Evolutionary conservation across 2,888 invertebrate genomes (phyloP).

Genomic region (Patella depressa): DNA sequence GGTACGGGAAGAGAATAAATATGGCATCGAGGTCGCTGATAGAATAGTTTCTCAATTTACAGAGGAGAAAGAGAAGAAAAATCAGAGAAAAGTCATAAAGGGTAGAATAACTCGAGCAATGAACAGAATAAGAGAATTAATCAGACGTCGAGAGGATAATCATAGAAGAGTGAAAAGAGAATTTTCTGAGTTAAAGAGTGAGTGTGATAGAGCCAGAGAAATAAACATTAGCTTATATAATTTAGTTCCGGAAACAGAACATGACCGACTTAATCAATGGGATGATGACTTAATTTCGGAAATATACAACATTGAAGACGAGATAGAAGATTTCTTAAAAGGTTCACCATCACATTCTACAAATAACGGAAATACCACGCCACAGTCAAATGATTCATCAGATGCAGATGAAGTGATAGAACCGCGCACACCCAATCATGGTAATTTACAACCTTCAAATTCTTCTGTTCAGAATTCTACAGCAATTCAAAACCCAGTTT

Average conservation of each 20-base stretch:
- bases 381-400: background rate
- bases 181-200: background rate
- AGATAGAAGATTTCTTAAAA: background rate
- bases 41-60: background rate
- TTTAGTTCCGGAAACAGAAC: background rate
- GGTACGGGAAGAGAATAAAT: background rate
- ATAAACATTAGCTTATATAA: background rate
- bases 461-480: background rate
- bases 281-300: background rate
- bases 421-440: background rate
- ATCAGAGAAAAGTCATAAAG: background rate
- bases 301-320: background rate
- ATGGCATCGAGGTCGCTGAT: background rate
- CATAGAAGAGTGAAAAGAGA: background rate
- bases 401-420: background rate
- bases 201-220: slow-evolving; percentile 1
- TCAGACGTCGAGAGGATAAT: background rate
- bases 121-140: background rate
- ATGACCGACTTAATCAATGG: slow-evolving; percentile 4
- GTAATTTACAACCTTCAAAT: background rate
- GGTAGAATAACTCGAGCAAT: slow-evolving; percentile 6
- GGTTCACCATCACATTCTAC: background rate
- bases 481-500: background rate
- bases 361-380: background rate
- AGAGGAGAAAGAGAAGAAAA: slow-evolving; percentile 2